Percentiles rank a stretch among this genome's conserved stretches.
phyloP scores from a whole-genome alignment of 1,140 invertebrate species.

The Macrobrachium rosenbergii region DNA sequence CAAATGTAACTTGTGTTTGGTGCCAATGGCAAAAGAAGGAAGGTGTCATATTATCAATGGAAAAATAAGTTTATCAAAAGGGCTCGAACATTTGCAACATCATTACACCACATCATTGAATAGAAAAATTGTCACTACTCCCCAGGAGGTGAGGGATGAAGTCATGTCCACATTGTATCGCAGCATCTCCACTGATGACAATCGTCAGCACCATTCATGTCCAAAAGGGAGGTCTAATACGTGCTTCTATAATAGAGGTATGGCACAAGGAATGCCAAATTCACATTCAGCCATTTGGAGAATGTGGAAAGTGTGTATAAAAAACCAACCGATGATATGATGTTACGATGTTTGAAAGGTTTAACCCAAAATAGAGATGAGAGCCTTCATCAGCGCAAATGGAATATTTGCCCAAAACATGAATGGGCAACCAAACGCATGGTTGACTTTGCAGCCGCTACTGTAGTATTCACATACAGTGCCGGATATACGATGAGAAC shows the following conservation, averaged over 20 bases:
- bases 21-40: not conserved
- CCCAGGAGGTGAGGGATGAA: not conserved
- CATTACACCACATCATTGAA: not conserved
- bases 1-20: too few species aligned
- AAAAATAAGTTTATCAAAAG: not conserved
- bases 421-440: not conserved
- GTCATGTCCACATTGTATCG: not conserved
- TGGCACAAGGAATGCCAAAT: too few species aligned
- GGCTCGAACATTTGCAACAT: not conserved
- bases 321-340: slow-evolving; percentile 9
- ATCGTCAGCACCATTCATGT: slow-evolving; percentile 4
- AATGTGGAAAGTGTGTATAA: slow-evolving; percentile 7
- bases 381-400: not conserved
- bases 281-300: not conserved
- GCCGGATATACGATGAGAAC: not conserved
- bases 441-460: slow-evolving; percentile 22
- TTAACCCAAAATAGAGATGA: slow-evolving; percentile 10
- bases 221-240: not conserved
- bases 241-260: too few species aligned
- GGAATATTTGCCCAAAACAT: slow-evolving; percentile 10
- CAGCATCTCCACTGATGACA: slow-evolving; percentile 20
- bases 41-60: not conserved
- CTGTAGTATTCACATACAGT: slow-evolving; percentile 15
- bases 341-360: slow-evolving; percentile 10
- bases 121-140: slow-evolving; percentile 6